phyloP scores from a whole-genome alignment of 2,888 invertebrate genomes.

The Brachylomia viminalis region DNA sequence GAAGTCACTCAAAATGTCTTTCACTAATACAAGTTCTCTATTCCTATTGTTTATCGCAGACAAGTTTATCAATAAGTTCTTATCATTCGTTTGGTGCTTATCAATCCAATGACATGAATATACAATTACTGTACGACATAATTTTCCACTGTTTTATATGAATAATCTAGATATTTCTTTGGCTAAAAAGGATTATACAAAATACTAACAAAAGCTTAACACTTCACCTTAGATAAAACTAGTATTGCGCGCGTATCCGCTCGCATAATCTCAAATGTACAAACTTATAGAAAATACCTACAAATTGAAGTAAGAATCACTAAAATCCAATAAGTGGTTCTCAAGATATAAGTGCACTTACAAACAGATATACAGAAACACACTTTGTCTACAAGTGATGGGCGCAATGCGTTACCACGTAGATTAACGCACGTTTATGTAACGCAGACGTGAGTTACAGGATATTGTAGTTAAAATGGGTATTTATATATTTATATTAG shows the following conservation, averaged over 20 bases:
- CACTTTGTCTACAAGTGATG: not conserved
- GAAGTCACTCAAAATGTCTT: conserved; percentile 43
- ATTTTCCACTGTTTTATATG: conserved; percentile 46
- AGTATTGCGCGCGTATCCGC: no score
- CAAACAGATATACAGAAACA: not conserved
- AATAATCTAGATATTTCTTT: conserved; percentile 25
- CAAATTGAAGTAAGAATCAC: not conserved
- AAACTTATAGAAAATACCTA: not conserved
- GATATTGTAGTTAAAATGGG: not conserved
- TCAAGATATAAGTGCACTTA: not conserved
- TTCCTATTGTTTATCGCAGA: conserved; percentile 49
- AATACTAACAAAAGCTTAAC: not conserved
- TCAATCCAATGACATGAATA: conserved; percentile 57
- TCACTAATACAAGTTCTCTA: conserved; percentile 38
- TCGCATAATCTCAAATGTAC: no score
- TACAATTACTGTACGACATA: conserved; percentile 46
- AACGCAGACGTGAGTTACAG: not conserved
- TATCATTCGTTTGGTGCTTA: conserved; percentile 48
- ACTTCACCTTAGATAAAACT: no score
- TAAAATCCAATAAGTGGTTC: not conserved
- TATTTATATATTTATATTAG: not conserved
- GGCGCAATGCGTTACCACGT: conserved; percentile 22
- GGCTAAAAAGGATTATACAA: not conserved
- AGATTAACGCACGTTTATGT: not conserved
- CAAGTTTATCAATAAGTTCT: conserved; percentile 52